Base-by-base conservation (phyloP, 1,140 invertebrate genomes). In the Popillia japonica region DNA sequence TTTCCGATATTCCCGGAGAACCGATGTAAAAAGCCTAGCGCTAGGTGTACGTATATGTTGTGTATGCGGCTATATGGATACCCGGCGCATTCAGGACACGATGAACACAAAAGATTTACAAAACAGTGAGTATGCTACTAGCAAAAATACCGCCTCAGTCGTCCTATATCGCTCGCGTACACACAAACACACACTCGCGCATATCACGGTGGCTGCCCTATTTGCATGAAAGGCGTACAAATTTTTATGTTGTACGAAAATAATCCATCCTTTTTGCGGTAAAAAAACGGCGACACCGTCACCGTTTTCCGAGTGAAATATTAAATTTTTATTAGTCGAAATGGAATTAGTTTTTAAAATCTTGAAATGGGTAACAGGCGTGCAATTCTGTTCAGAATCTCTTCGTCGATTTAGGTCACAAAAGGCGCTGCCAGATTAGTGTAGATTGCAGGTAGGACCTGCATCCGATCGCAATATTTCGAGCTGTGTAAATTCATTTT, bases 31-130 rank as follows among this genome's bases (percentile, higher is more conserved):
- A 68, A 68, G 61, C 61, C 17, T n/a, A 14, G 17, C 17, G 17
- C n/a, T 55, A 1, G 27, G 4, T 55, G 48, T 55, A 55, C n/a
- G n/a, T 55, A 7, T 55, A 44, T 34, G 27, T 34, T 34, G 42
- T 44, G 14, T 14, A 44, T 14, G n/a, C 9, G 48, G 3, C 6
- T 55, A 55, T 55, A 55, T 14, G 17, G 10, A 6, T 17, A 55
- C 42, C 59, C 2, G 10, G 7, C n/a, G 59, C 59, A 61, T 61
- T 61, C 59, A 20, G 59, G 1, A 22, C 27, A 68, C 61, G 61
- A 68, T 6, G 22, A 10, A 64, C 22, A 68, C 61, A 68, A 68
- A 68, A 68, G 61, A 68, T 68, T 68, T 34, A 68, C 61, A 68
- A 68, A 68, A 68, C 61, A 68, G 20, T 68, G 61, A 68, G 61